Conservation (phyloP, 2,113 vertebrate species). For the Pristiophorus japonicus region DNA sequence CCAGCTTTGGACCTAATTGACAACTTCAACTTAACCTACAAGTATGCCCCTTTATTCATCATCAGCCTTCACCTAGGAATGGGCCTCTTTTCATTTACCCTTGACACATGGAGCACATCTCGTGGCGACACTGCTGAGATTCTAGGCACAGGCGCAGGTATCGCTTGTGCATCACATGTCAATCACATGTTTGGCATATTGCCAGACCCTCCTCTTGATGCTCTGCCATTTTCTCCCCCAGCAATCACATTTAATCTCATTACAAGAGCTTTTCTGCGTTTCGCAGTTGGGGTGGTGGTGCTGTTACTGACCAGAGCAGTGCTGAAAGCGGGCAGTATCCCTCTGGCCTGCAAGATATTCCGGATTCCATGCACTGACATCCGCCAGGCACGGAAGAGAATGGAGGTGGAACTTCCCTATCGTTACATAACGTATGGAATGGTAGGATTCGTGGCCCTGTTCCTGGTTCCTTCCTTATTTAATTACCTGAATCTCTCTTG, state of each 20-base stretch:
- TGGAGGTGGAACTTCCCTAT: constrained; percentile 91
- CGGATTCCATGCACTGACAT: constrained; percentile 60
- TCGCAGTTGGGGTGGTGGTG: constrained; percentile 68
- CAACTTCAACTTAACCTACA: constrained; percentile 73
- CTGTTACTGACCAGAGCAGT: constrained; percentile 62
- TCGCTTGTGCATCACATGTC: constrained; percentile 78
- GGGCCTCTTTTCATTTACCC: constrained; percentile 87
- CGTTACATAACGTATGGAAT: constrained; percentile 82
- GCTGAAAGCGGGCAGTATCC: constrained; percentile 84
- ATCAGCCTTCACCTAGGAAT: constrained; percentile 74
- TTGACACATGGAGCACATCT: constrained; percentile 95
- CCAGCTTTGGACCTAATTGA: constrained; percentile 78
- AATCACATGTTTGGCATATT: constrained; percentile 65
- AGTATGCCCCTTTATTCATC: constrained; percentile 75
- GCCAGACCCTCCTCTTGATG: constrained; percentile 59
- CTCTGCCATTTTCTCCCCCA: constrained; percentile 62
- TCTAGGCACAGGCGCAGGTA: constrained; percentile 81
- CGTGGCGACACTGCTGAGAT: constrained; percentile 91
- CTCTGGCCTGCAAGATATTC: constrained; percentile 69
- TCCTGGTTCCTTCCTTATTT: constrained; percentile 74
- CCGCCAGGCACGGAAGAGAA: constrained; percentile 77
- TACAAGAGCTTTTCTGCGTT: constrained; percentile 59
- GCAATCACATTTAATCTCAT: constrained; percentile 56
- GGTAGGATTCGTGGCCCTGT: constrained; percentile 79
- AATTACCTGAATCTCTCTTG: constrained; percentile 65